Evolutionary conservation across 2,888 invertebrate species (phyloP).

Genomic region (Plebejus anna): DNA sequence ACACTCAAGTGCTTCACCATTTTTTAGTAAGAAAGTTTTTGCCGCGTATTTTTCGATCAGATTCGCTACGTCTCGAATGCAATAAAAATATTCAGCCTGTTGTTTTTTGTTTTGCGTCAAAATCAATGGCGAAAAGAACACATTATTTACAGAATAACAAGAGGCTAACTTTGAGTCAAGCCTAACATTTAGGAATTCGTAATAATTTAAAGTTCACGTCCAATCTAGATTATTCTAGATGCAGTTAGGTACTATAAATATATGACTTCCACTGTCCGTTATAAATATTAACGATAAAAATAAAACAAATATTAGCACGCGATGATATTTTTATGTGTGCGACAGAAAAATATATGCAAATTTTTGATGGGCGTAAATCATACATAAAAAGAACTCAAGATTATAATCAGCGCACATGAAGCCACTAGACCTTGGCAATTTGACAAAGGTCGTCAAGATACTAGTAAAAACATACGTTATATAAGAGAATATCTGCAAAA

Average conservation of each 20-base stretch:
- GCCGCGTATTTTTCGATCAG: no score
- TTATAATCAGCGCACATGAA: slow-evolving; percentile 10
- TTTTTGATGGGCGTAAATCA: slow-evolving; percentile 23
- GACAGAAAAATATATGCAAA: slow-evolving; percentile 20
- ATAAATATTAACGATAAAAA: not conserved
- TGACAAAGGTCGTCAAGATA: slow-evolving; percentile 28
- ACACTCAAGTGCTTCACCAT: no score
- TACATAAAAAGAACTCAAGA: slow-evolving; percentile 26
- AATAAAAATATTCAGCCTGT: not conserved
- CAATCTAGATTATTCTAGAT: not conserved
- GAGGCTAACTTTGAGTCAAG: not conserved
- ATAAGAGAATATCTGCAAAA: slow-evolving; percentile 24
- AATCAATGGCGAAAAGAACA: not conserved
- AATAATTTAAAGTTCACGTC: not conserved
- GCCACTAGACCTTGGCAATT: slow-evolving; percentile 25
- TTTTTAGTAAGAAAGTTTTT: no score
- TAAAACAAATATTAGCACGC: slow-evolving; percentile 6
- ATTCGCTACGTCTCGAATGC: no score
- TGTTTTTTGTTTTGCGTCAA: not conserved
- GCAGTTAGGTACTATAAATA: slow-evolving; percentile 2
- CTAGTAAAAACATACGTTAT: slow-evolving; percentile 9
- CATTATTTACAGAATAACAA: not conserved
- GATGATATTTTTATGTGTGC: slow-evolving; percentile 11
- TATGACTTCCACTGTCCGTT: slow-evolving; percentile 5
- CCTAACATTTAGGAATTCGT: not conserved